Evolutionary conservation across 2,113 vertebrate species (phyloP).

Genomic region (Menidia beryllina): DNA sequence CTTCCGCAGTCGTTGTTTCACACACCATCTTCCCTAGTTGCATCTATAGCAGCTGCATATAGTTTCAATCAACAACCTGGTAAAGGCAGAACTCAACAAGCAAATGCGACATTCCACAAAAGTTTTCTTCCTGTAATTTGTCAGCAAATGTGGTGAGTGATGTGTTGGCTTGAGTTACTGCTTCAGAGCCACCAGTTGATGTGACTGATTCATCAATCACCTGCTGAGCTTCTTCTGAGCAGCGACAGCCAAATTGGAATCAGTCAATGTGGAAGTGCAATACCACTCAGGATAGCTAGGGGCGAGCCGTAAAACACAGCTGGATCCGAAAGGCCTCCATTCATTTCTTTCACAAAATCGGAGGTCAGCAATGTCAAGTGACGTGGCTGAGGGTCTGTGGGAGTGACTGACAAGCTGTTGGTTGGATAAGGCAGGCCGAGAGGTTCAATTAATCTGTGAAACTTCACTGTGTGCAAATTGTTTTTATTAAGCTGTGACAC

Average conservation of each 20-base stretch:
- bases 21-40: background rate
- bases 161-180: background rate
- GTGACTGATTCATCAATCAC: background rate
- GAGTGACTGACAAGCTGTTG: slow-evolving; percentile 7
- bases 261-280: background rate
- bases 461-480: background rate
- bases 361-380: background rate
- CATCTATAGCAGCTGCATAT: background rate
- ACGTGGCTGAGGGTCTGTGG: background rate
- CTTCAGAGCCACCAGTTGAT: background rate
- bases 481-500: slow-evolving; percentile 5
- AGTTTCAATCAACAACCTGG: background rate
- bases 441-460: background rate
- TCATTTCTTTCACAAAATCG: background rate
- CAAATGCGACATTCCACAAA: background rate
- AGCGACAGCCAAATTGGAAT: background rate
- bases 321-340: background rate
- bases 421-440: background rate
- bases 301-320: background rate
- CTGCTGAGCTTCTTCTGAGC: background rate
- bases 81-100: rapidly evolving
- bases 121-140: background rate
- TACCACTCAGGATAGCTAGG: background rate
- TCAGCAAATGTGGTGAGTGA: background rate
- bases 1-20: slow-evolving; percentile 4